A percentile compares a stretch with the other conserved stretches of the same genome.
phyloP scores from a whole-genome alignment of 2,888 invertebrate species.

The Globia sparganii region DNA sequence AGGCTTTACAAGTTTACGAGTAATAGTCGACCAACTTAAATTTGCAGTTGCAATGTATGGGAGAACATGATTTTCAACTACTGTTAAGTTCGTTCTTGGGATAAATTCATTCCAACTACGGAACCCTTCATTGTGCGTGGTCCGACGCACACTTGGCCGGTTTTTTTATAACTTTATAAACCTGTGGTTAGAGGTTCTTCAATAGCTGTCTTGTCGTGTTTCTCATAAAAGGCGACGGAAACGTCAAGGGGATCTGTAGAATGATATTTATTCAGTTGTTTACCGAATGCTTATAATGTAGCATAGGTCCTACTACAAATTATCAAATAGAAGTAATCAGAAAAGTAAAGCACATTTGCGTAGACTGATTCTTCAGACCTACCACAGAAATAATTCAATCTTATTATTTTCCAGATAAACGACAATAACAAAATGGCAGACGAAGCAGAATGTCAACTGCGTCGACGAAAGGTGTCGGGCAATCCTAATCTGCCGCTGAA shows the following conservation, averaged over 20 bases:
- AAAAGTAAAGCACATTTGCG: neutral
- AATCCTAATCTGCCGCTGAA: constrained; percentile 81
- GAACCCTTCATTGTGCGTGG: too few species aligned
- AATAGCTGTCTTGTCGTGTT: neutral
- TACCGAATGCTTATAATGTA: neutral
- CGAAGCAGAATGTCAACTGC: constrained; percentile 80
- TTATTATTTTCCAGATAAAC: constrained; percentile 32
- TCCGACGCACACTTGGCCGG: too few species aligned
- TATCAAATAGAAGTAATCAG: neutral
- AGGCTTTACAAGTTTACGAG: too few species aligned
- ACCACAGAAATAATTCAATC: neutral
- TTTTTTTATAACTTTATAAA: neutral
- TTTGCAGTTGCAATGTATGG: too few species aligned
- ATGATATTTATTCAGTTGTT: neutral
- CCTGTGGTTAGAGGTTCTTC: neutral
- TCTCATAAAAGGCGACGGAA: neutral
- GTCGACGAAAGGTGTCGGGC: constrained; percentile 82
- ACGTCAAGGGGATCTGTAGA: neutral
- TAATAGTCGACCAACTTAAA: too few species aligned
- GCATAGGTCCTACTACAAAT: neutral
- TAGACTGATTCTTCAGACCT: neutral
- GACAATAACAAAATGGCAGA: constrained; percentile 76
- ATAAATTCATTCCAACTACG: too few species aligned
- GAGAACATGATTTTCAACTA: too few species aligned
- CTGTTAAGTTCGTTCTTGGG: too few species aligned